Base-by-base conservation (phyloP, 2,888 invertebrate genomes). In the Flexamia atlantica region DNA sequence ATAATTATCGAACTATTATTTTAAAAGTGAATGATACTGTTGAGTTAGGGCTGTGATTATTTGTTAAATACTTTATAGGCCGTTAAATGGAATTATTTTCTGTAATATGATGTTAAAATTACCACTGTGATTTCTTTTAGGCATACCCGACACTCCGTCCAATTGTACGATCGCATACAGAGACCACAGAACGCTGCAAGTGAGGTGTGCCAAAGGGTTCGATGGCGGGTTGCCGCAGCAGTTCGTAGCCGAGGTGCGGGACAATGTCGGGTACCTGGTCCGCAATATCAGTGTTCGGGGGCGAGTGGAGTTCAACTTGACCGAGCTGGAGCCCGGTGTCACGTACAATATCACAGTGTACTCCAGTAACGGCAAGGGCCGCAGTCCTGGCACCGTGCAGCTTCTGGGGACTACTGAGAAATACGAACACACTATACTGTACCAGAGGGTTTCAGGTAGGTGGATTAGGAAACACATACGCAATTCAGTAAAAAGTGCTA, bases 341-440 rank as follows among this genome's bases (percentile, higher is more conserved):
- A 91, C 91, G 83, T 91, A 92, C 87, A 89, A 89, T 86, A 88
- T 89, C 90, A 91, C 86, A 90, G 91, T 85, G 91, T 93, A 85
- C 91, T 92, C 88, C 90, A 92, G 88, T 90, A 93, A 90, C 91
- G 92, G 91, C 86, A 93, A 91, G 91, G 93, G 90, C 90, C 89
- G 90, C 87, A 92, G 92, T 85, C 89, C 36, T 89, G 91, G 10
- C 86, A 92, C 25, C 87, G 89, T 84, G n/a, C 53, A 50, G 36
- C 17, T 79, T 14, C 90, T 92, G 25, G 90, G 89, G 28, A 92
- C 92, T 10, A 88, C 91, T 17, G 90, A 90, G 32, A 90, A 91
- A 28, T 90, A 91, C 4, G 90, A 91, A 50, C 89, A 91, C 91
- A 91, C 86, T 91, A 91, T 84, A 88, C 91, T 70, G 88, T 91